Evolutionary conservation across 2,888 invertebrate genomes (phyloP), one percentile per base, ranked within the genome.

Genomic region (Perizoma flavofasciatum): DNA sequence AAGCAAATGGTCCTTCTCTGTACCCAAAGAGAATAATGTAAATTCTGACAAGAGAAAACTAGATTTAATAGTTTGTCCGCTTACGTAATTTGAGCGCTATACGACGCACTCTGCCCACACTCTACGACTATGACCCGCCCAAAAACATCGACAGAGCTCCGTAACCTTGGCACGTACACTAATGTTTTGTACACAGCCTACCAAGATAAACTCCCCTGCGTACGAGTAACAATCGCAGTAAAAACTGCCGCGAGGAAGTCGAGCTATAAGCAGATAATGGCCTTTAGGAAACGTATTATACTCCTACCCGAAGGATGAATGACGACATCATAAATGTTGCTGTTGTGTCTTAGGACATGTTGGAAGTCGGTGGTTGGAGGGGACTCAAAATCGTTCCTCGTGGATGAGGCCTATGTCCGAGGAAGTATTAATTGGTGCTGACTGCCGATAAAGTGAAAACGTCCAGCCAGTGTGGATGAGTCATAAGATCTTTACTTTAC

Each of bases 131-230:
- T 7, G 37, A 46, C 45, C 45, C 49, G 47, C 54, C 44, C 37
- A 45, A 57, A 56, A 57, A 56, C 52, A 37, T 34, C 32, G 41
- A 43, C 51, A 34, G 32, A 47, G 22, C 46, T 33, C 33, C 47
- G 53, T 54, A 47, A 54, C 54, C 57, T 54, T 61, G 54, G 48
- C 61, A 61, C 61, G 57, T 61, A 54, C 54, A 34, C 52, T 49
- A 51, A 55, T 52, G 51, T 57, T 56, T 53, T 49, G 55, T 51
- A 52, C 48, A 48, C 48, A 53, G 32, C 11, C 46, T 52, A 52
- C 46, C 56, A 11, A 46, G 53, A 61, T 53, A 50, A 34, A 46
- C 40, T 41, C 11, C 22, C 33, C 41, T 39, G 5, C 45, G 46
- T 46, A 41, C 22, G 54, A 37, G 32, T 6, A 22, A 55, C 2